Conservation (phyloP, 1,140 invertebrate species). For the Sinella curviseta region DNA sequence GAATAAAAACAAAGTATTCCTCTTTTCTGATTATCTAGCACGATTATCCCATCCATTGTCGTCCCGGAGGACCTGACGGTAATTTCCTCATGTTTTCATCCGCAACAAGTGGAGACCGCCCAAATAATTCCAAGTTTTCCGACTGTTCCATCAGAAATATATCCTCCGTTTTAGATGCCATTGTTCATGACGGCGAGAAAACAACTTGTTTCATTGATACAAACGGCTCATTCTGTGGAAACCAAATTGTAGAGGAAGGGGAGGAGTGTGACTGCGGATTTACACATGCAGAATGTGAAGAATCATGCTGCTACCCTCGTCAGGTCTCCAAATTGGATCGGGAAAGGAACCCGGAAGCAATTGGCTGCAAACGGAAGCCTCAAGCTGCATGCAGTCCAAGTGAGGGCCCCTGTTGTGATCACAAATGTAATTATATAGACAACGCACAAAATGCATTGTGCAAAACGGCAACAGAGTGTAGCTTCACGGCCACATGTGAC, state of each 20-base stretch:
- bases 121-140: constrained; percentile 94
- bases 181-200: constrained; percentile 80
- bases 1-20: too few relatives aligned
- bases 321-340: constrained; percentile 69
- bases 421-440: constrained; percentile 77
- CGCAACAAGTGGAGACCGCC: constrained; percentile 92
- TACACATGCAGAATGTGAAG: constrained; percentile 86
- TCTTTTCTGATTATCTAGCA: constrained; percentile 64
- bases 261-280: constrained; percentile 99
- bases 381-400: constrained; percentile 72
- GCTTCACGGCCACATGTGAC: constrained; percentile 78
- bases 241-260: constrained; percentile 95
- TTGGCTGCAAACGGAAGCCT: constrained; percentile 73
- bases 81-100: constrained; percentile 98
- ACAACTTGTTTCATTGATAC: constrained; percentile 91
- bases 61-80: constrained; percentile 87
- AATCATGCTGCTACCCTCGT: constrained; percentile 91
- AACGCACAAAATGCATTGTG: constrained; percentile 60
- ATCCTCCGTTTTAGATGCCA: constrained; percentile 86
- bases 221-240: constrained; percentile 95
- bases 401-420: constrained; percentile 91
- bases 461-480: constrained; percentile 84
- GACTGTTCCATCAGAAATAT: constrained; percentile 93
- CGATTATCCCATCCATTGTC: constrained; percentile 89
- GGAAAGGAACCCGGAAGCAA: constrained; percentile 69